These are phyloP conservation scores for Lucilia cuprina DNA, from an alignment of 1,140 invertebrate genomes.

Conservation along the genomic window DNA sequence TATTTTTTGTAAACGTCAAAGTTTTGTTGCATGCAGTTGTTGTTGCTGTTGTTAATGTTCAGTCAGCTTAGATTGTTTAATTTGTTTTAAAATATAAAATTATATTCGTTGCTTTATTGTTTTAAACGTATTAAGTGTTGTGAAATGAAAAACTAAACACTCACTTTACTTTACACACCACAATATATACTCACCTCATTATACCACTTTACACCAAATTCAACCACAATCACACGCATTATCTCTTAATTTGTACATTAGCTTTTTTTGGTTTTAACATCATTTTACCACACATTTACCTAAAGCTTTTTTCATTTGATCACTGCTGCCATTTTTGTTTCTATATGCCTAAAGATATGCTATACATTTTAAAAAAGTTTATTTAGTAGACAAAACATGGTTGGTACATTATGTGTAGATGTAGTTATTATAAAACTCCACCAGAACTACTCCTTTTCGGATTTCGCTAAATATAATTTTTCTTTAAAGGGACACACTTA, in stretches of 20 bases:
- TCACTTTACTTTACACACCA: neutral
- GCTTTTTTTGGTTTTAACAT: too few species aligned
- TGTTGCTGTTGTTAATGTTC: neutral
- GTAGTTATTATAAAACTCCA: too few species aligned
- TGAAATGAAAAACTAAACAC: neutral
- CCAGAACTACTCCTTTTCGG: too few species aligned
- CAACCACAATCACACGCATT: too few species aligned
- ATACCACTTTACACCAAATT: neutral
- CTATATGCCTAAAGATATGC: neutral
- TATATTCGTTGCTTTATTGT: neutral
- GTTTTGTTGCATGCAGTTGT: neutral
- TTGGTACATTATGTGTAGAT: too few species aligned
- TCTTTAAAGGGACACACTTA: too few species aligned
- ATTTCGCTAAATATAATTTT: too few species aligned
- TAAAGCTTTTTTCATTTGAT: neutral
- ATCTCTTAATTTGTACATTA: too few species aligned
- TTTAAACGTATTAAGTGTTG: neutral
- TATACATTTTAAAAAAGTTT: too few species aligned
- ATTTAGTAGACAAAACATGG: too few species aligned
- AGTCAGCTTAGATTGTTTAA: neutral
- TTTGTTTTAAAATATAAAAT: neutral
- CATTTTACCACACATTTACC: neutral
- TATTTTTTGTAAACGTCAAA: too few species aligned
- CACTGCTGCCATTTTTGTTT: neutral
- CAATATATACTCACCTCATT: neutral